These are phyloP conservation scores for Serranus cabrilla DNA, from an alignment of 2,797 vertebrate species.

Conservation along the genomic window DNA sequence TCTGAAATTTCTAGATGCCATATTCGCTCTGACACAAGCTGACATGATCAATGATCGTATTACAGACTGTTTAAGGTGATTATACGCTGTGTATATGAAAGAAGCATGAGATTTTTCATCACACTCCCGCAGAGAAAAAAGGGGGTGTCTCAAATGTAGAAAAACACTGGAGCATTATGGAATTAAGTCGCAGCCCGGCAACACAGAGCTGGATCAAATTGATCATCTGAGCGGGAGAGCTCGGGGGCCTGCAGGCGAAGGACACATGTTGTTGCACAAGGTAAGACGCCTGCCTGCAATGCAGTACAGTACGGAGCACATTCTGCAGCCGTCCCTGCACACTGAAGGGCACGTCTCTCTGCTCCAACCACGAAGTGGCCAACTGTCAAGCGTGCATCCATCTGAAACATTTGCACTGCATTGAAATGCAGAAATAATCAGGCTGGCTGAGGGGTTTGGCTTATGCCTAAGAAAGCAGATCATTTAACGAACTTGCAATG, in stretches of 20 bases:
- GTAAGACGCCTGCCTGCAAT: constrained; percentile 78
- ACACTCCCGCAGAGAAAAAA: constrained; percentile 41
- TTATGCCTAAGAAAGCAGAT: constrained; percentile 31
- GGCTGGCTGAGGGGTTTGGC: constrained; percentile 34
- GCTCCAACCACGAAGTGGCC: constrained; percentile 31
- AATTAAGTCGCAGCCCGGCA: constrained; percentile 74
- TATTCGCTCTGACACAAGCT: constrained; percentile 22
- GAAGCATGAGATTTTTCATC: constrained; percentile 37
- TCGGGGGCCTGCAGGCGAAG: constrained; percentile 62
- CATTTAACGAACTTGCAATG: constrained; percentile 33
- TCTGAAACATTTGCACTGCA: constrained; percentile 54
- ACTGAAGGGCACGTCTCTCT: constrained; percentile 58
- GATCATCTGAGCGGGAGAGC: constrained; percentile 73
- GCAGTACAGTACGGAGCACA: constrained; percentile 68
- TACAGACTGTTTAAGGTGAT: constrained; percentile 41
- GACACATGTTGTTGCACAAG: constrained; percentile 77
- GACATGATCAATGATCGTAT: constrained; percentile 43
- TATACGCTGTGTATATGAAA: constrained; percentile 26
- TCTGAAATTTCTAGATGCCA: constrained; percentile 15
- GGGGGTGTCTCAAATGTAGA: constrained; percentile 47
- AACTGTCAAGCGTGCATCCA: constrained; percentile 54
- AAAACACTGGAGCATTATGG: constrained; percentile 68
- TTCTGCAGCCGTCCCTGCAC: constrained; percentile 63
- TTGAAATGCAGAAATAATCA: constrained; percentile 48
- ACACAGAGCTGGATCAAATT: constrained; percentile 76